These are phyloP conservation scores for Harpalus rubripes DNA, from an alignment of 2,888 invertebrate genomes.

Conservation along the genomic window DNA sequence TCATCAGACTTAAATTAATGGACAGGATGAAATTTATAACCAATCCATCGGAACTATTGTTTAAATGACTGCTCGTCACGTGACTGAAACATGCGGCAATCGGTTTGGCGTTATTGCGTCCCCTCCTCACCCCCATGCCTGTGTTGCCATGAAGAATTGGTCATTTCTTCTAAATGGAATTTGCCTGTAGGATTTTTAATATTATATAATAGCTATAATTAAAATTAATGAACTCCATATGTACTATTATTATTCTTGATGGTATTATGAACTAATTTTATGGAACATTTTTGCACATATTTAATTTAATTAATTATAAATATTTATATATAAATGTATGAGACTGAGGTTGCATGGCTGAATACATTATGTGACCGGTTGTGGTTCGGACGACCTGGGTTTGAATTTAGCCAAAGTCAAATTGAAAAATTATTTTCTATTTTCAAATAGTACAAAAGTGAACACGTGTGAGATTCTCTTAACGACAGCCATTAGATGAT, in stretches of 20 bases:
- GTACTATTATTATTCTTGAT: background rate
- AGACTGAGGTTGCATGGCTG: too few species aligned
- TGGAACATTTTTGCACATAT: slow-evolving; percentile 11
- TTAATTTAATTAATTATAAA: background rate
- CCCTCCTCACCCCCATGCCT: background rate
- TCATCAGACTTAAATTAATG: slow-evolving; percentile 66
- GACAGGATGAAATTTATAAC: slow-evolving; percentile 67
- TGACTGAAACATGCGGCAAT: slow-evolving; percentile 45
- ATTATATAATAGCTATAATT: slow-evolving; percentile 22
- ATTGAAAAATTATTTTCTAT: too few species aligned
- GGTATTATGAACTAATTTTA: slow-evolving; percentile 20
- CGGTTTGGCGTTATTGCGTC: background rate
- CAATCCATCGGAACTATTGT: slow-evolving; percentile 67
- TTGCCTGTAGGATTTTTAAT: slow-evolving; percentile 12
- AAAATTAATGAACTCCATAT: background rate
- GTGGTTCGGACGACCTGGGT: too few species aligned
- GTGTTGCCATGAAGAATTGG: background rate
- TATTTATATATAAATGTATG: background rate
- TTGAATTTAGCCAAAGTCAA: too few species aligned
- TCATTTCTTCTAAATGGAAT: slow-evolving; percentile 1
- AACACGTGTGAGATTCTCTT: too few species aligned
- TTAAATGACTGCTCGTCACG: slow-evolving; percentile 64
- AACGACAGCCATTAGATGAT: too few species aligned
- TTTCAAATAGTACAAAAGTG: too few species aligned
- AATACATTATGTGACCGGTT: too few species aligned